Evolutionary conservation across 2,113 vertebrate species (phyloP), one percentile per base, ranked within the genome.

Genomic region (Anguilla japonica): DNA sequence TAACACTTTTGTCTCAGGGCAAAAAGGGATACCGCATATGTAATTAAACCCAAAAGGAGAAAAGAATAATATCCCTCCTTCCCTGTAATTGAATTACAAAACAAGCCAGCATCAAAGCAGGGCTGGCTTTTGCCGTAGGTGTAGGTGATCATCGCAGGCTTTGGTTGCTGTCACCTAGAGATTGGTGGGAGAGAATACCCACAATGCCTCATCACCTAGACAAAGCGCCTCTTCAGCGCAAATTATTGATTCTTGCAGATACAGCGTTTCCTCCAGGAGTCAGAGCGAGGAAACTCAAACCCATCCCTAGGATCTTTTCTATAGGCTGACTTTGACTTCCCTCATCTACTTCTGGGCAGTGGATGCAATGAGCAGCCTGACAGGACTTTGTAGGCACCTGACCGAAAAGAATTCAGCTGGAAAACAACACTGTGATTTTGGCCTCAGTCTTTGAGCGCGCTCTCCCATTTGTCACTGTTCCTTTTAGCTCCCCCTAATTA

Each of bases 141-240:
- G 83, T 34, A 15, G 50, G 79, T 87, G 88, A 91, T 93, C 92
- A 94, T 93, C 91, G 88, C 67, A 22, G 87, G 89, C 89, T 92
- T 91, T 85, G 84, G 89, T 46, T 85, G 84, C 87, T 86, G 86
- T 94, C 87, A 89, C 87, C 88, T 90, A 89, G 80, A 90, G 92
- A 88, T 87, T 92, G 93, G 89, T 79, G 9, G 87, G 89, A 92
- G 89, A 89, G 84, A 88, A 89, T 95, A 95, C 93, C 93, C 94
- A 95, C 90, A 86, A 85, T 90, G 83, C 86, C 87, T 88, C 91
- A 91, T 94, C 94, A 91, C 94, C 41, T 85, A 34, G 85, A 90
- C 87, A 84, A 88, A 81, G 63, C 53, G 79, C 41, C 81, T 84
- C 84, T 87, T 90, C 81, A 92, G 90, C 88, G 82, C 79, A 40